Base-by-base conservation (phyloP, 2,888 invertebrate species). In the Hypena proboscidalis region DNA sequence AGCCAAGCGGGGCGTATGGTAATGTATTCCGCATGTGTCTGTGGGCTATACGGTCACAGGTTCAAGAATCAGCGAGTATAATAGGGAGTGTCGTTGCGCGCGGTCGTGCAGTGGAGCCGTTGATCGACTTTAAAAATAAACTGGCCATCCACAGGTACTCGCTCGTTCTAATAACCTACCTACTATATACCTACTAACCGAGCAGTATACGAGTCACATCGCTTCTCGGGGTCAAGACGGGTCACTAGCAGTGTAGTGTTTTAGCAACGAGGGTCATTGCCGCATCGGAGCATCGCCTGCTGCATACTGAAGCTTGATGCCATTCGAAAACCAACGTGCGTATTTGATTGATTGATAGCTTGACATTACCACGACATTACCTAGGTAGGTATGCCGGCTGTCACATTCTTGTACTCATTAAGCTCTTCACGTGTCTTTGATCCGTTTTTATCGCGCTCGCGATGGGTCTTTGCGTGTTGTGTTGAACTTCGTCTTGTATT, bases 191-290 rank as follows among this genome's bases (percentile, higher is more conserved):
- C 55, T 54, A 63, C 53, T 44, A 50, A 66, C 58, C 58, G 40
- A 48, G 52, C 46, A 53, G 59, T n/a, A n/a, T n/a, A n/a, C 55
- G 70, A 65, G 64, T 58, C 53, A 66, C 70, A 62, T 60, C 39
- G 54, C 45, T 49, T 49, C 58, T 58, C 55, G 73, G 67, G 78
- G 76, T 77, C 80, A 74, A 70, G 68, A 70, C 73, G 73, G 83
- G 76, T 85, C 84, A 83, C 72, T 74, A 74, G 66, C 76, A 73
- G 69, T 61, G 55, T 45, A 57, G 58, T 62, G 67, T 51, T 55
- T 62, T 65, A 56, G 48, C 58, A 61, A 56, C 66, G 65, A 58
- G 67, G 79, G 74, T 80, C 80, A 81, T 77, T 79, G 58, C 47
- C 65, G 75, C 77, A 63, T 62, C 56, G 46, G 48, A 66, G 67